A percentile compares a stretch with the other conserved stretches of the same genome.
Conservation (phyloP, 1,140 invertebrate species). For the Meloidogyne floridensis region DNA sequence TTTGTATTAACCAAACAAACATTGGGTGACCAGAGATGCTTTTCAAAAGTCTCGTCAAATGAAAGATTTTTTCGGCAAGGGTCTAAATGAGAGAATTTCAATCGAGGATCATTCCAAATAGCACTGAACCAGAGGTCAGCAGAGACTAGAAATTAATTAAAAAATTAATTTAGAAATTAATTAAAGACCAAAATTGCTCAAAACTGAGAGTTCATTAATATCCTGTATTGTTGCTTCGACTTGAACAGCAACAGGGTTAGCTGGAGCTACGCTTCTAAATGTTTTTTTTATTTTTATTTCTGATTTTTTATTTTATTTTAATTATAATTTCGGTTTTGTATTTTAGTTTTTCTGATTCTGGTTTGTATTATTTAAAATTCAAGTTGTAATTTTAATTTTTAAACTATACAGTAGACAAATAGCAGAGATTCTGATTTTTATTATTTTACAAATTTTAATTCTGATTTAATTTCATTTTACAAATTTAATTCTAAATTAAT, state of each 20-base stretch:
- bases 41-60: constrained; percentile 65
- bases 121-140: constrained; percentile 64
- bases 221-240: constrained; percentile 64
- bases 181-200: constrained; percentile 48
- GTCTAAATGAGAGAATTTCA: constrained; percentile 61
- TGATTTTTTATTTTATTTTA: neutral
- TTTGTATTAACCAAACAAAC: constrained; percentile 66
- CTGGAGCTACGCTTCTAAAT: constrained; percentile 46
- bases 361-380: too few species aligned
- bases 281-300: neutral
- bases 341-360: neutral
- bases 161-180: neutral
- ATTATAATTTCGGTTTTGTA: neutral
- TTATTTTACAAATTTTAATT: too few species aligned
- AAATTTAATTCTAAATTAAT: too few species aligned
- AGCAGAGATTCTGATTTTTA: too few species aligned
- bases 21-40: constrained; percentile 62
- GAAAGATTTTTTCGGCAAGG: constrained; percentile 59
- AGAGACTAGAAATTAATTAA: constrained; percentile 43
- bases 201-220: constrained; percentile 59
- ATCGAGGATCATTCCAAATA: constrained; percentile 61
- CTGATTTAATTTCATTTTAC: too few species aligned
- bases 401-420: too few species aligned
- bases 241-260: constrained; percentile 52
- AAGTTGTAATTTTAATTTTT: too few species aligned